Conservation (phyloP, 2,113 vertebrate genomes). For the Shinisaurus crocodilurus region DNA sequence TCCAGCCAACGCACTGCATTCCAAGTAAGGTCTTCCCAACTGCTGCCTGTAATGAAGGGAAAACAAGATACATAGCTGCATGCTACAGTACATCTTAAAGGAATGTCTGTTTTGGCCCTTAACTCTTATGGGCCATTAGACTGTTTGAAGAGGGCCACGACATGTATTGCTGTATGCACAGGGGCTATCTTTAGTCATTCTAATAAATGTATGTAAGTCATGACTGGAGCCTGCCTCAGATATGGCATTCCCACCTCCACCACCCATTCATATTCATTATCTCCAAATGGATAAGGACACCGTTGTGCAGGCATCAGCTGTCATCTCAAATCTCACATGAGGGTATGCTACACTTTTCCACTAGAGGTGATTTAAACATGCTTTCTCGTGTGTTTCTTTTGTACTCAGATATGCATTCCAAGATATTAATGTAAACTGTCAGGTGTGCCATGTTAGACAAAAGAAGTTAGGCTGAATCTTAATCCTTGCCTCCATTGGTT, state of each 20-base stretch:
- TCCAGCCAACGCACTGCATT: too few species aligned
- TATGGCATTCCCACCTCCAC: too few species aligned
- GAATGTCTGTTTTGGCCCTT: too few species aligned
- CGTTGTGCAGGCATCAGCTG: too few species aligned
- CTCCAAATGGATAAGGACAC: too few species aligned
- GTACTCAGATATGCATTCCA: background rate
- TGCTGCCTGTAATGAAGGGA: too few species aligned
- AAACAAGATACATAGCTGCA: too few species aligned
- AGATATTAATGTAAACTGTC: background rate
- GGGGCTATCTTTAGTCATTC: too few species aligned
- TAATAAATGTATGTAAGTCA: background rate
- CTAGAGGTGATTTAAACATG: background rate
- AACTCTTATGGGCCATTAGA: background rate
- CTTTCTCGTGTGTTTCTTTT: background rate
- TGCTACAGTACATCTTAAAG: too few species aligned
- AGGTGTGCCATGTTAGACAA: background rate
- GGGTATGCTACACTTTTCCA: background rate
- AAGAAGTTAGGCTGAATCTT: background rate
- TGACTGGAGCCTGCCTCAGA: background rate
- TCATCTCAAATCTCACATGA: background rate
- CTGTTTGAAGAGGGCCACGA: background rate
- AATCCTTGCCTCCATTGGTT: background rate
- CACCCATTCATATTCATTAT: too few species aligned
- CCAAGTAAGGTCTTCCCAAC: too few species aligned
- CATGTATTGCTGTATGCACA: too few species aligned